These are phyloP conservation scores for Conus betulinus DNA, from an alignment of 1,140 invertebrate genomes.

Conservation along the genomic window DNA sequence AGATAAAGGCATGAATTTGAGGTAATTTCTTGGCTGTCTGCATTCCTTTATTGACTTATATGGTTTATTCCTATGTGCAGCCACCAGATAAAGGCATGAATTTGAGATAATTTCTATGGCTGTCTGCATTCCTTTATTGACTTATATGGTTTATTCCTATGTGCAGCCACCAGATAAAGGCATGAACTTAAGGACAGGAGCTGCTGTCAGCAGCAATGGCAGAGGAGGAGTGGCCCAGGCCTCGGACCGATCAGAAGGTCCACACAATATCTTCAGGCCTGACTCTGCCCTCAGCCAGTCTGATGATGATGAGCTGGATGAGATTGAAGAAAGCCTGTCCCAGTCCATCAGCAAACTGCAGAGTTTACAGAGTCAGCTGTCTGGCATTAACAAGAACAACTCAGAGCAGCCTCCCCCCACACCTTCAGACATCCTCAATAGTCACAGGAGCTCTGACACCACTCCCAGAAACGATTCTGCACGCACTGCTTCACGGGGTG, in stretches of 20 bases:
- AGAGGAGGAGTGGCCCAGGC: conserved; percentile 1
- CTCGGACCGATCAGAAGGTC: conserved; percentile 41
- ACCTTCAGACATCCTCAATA: conserved; percentile 31
- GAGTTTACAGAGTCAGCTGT: conserved; percentile 51
- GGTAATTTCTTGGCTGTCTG: too few species aligned
- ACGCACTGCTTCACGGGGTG: neutral
- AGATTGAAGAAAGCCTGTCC: conserved; percentile 54
- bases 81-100: too few species aligned
- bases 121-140: neutral
- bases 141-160: neutral
- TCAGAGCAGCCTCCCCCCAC: neutral
- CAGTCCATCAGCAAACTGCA: conserved; percentile 56
- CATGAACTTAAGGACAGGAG: neutral
- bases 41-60: too few species aligned
- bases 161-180: neutral
- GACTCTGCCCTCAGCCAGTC: conserved; percentile 64
- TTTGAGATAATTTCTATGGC: too few species aligned
- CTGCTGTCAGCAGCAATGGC: neutral
- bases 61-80: neutral
- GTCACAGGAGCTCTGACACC: conserved; percentile 34
- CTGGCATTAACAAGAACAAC: conserved; percentile 41
- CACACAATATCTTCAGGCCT: conserved; percentile 69
- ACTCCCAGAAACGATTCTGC: conserved; percentile 32
- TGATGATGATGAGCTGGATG: conserved; percentile 57
- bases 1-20: too few species aligned